Conservation (phyloP, 2,888 invertebrate genomes). For the Balanococcus diminutus region DNA sequence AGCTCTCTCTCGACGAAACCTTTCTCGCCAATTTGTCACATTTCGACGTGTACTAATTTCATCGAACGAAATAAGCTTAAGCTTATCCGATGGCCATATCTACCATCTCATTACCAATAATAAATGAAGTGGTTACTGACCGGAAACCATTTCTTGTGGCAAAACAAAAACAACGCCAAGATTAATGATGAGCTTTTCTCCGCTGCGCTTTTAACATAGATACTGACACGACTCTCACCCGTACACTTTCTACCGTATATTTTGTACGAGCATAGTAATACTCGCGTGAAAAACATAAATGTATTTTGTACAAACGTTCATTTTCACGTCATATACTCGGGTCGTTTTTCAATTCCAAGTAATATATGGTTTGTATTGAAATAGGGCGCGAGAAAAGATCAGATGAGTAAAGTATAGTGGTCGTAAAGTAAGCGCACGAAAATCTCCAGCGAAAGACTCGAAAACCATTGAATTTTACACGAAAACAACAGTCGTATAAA, state of each 20-base stretch:
- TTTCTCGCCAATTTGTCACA: conserved; percentile 28
- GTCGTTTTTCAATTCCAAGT: conserved; percentile 1
- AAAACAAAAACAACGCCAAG: conserved; percentile 32
- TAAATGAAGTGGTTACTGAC: conserved; percentile 32
- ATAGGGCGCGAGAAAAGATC: not conserved
- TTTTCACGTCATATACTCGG: conserved; percentile 27
- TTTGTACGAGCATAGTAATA: not conserved
- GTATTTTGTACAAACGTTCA: conserved; percentile 19
- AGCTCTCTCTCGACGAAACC: not conserved
- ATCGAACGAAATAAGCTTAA: not conserved
- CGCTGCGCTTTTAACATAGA: conserved; percentile 11
- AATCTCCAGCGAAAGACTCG: not conserved
- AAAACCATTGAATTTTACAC: not conserved
- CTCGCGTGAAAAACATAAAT: conserved; percentile 23
- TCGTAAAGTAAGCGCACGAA: not conserved
- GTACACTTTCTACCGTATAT: not conserved
- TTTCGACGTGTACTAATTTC: conserved; percentile 27
- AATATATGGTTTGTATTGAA: conserved; percentile 5
- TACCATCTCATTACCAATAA: conserved; percentile 31
- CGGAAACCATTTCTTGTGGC: conserved; percentile 18
- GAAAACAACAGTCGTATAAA: not conserved
- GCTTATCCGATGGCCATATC: conserved; percentile 7
- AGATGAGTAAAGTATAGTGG: not conserved
- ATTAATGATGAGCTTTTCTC: conserved; percentile 37
- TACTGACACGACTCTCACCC: conserved; percentile 1